Evolutionary conservation across 23 tunicate genomes (phyloP), one percentile per base, ranked within the genome.

Genomic region (Trididemnum miniatum): DNA sequence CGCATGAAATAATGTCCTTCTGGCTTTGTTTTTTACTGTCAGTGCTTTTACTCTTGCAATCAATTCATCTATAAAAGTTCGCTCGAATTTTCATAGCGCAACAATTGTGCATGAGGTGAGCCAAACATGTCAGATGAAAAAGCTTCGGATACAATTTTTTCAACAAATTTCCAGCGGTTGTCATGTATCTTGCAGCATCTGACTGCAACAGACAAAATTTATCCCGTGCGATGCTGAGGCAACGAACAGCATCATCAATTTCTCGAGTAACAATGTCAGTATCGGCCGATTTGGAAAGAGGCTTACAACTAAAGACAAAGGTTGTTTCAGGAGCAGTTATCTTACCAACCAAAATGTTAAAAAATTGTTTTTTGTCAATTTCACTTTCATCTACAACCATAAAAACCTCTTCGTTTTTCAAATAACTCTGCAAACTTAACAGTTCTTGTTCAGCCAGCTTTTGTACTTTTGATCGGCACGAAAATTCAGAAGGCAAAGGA

Each of bases 161-260:
- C 51, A 77, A 35, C 27, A 77, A 66, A 51, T 67, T 35, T 51
- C 82, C 38, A 51, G 67, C 67, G 52, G 82, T 51, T 52, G 66
- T 77, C 67, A 77, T 77, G 66, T 77, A 77, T 67, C 66, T 51
- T 28, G 82, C 82, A 54, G 82, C 82, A 77, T 77, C 82, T 77
- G 67, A 51, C 22, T 51, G 82, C 66, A 54, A 54, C 32, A 77
- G 33, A 57, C 28, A 23, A 77, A 52, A 77, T 51, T 77, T 77
- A 59, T 73, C 59, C 18, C 59, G 37, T 25, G 37, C 28, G 37
- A 34, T 73, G 9, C 38, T 27, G 59, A 77, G 82, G 65, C 67
- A 51, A 35, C 67, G 82, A 52, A 77, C 54, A 31, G 82, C 82
- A 77, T 77, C 82, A 77, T 77, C 82, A 51, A 77, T 34, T 26